Evolutionary conservation across 2,888 invertebrate species (phyloP).

Genomic region (Agelastica alni): DNA sequence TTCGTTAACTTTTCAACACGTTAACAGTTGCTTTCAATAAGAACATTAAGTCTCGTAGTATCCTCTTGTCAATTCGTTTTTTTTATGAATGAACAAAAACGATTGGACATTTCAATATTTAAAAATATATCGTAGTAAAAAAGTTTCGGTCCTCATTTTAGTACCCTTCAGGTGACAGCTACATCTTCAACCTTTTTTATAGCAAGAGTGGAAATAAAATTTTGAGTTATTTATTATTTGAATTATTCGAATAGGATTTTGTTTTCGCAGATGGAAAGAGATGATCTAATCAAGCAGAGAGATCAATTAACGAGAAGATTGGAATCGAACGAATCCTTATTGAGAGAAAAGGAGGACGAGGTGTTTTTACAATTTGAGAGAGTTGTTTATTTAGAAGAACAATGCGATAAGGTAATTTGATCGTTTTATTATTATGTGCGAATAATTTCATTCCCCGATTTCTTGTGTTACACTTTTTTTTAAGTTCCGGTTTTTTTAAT

Average conservation of each 20-base stretch:
- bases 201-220: too few species aligned
- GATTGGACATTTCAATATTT: not conserved
- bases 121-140: too few species aligned
- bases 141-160: too few species aligned
- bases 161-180: too few species aligned
- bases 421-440: not conserved
- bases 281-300: conserved; percentile 60
- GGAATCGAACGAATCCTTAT: conserved; percentile 61
- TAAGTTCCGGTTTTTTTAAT: not conserved
- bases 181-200: too few species aligned
- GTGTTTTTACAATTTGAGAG: conserved; percentile 64
- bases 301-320: conserved; percentile 59
- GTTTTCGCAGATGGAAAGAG: conserved; percentile 60
- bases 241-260: too few species aligned
- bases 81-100: not conserved
- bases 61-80: not conserved
- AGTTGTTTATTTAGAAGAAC: conserved; percentile 64
- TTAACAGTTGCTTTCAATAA: too few species aligned
- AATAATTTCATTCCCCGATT: too few species aligned
- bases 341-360: conserved; percentile 66
- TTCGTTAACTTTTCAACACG: too few species aligned
- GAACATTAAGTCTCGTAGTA: too few species aligned
- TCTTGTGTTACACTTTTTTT: too few species aligned
- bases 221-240: conserved; percentile 15
- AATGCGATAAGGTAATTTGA: conserved; percentile 59